phyloP scores from a whole-genome alignment of 2,113 vertebrate species.

The Egretta garzetta region DNA sequence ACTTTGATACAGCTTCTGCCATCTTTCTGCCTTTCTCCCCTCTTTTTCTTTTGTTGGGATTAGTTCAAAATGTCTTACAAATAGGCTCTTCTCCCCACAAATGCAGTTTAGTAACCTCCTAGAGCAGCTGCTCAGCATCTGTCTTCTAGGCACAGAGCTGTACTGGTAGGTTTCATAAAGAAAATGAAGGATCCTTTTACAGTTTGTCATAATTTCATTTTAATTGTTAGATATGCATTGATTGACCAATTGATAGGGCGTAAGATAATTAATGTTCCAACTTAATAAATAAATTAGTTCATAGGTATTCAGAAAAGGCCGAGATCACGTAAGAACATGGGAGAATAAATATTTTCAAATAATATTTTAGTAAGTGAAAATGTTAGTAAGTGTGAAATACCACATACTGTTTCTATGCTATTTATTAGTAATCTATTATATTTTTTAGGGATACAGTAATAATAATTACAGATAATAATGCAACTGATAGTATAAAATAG shows the following conservation, averaged over 20 bases:
- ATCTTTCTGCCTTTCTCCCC: neutral
- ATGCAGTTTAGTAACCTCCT: slow-evolving; percentile 27
- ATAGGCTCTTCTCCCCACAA: neutral
- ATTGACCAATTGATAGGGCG: slow-evolving; percentile 32
- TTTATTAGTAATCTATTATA: neutral
- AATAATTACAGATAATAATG: neutral
- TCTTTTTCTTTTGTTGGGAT: neutral
- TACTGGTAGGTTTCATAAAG: slow-evolving; percentile 34
- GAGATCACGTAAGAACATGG: neutral
- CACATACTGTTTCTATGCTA: neutral
- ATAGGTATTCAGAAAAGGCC: neutral
- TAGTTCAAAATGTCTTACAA: neutral
- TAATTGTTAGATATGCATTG: slow-evolving; percentile 20
- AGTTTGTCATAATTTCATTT: slow-evolving; percentile 52
- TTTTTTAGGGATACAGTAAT: neutral
- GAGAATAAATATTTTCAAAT: neutral
- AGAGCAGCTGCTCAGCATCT: slow-evolving; percentile 41
- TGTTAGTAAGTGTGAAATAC: neutral
- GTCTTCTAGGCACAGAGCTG: neutral
- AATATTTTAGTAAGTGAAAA: neutral
- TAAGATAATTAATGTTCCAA: slow-evolving; percentile 66
- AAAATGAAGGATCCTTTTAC: slow-evolving; percentile 28
- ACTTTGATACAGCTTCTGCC: neutral
- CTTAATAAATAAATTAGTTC: neutral
- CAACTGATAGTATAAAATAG: neutral